Base-by-base conservation (phyloP, 2,888 invertebrate genomes). In the Matsumyia berberina region DNA sequence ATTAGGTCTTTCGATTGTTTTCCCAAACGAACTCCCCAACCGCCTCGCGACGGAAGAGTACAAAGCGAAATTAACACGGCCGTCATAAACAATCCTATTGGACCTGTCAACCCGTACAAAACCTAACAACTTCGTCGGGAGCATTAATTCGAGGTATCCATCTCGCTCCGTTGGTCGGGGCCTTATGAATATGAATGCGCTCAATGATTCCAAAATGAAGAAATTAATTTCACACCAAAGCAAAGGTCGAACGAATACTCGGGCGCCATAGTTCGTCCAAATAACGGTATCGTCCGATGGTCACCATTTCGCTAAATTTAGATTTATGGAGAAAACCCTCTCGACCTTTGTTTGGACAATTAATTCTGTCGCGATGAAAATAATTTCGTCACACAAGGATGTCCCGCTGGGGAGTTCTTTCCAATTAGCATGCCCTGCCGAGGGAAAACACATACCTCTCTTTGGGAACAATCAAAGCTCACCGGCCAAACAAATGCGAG, bases 181-280 rank as follows among this genome's bases (percentile, higher is more conserved):
- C 35, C 55, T 66, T 62, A 74, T 74, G 66, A 64, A 74, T 74
- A 74, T 74, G 46, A 44, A 66, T 66, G 64, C 57, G 17, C 2
- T 0, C 46, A 57, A 49, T 19, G 74, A 53, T 53, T 57, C 44
- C 42, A 64, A 62, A 24, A 64, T 74, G 29, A 55, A 37, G 9
- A 49, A 46, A 66, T 17, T 15, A 37, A 74, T 49, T 66, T 74
- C 49, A 53, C 35, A 8, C 35, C 17, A 53, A 39, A 42, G 53
- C n/a, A n/a, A n/a, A n/a, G n/a, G 12, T 42, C 39, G n/a, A 37
- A 6, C 24, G 17, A 9, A 17, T 24, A 2, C 9, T 11, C 6
- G 3, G 0, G 9, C 4, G 8, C 12, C 0, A n/a, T 15, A 37
- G 24, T 24, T 7, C 11, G 11, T 5, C 19, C 15, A 9, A n/a